Conservation (phyloP, 2,797 vertebrate species). For the Pangasius larnaudii region DNA sequence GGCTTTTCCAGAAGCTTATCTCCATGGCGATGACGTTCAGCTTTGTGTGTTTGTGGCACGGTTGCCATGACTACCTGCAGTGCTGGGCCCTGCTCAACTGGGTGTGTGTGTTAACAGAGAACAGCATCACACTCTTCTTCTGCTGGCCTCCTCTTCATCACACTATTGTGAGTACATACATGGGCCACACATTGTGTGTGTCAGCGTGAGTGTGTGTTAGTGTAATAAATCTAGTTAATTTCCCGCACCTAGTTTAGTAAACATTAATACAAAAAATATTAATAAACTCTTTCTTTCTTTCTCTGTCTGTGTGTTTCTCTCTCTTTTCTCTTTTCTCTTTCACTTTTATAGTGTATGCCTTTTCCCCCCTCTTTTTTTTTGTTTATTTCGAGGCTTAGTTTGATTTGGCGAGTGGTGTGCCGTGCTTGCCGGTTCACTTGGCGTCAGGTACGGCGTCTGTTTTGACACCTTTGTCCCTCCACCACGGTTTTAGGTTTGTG, state of each 20-base stretch:
- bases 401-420: no score
- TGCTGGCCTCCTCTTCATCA: conserved; percentile 70
- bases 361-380: no score
- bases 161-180: conserved; percentile 79
- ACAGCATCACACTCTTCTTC: conserved; percentile 75
- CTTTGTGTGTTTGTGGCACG: conserved; percentile 95
- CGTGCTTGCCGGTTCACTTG: no score
- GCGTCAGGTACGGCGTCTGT: no score
- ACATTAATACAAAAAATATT: background rate
- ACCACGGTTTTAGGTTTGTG: no score
- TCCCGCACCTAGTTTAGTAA: background rate
- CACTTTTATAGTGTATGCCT: no score
- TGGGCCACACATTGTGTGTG: background rate
- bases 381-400: no score
- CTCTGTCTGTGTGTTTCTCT: background rate
- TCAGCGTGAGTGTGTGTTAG: conserved; percentile 3
- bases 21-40: conserved; percentile 88
- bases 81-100: conserved; percentile 94
- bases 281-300: background rate
- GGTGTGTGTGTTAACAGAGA: conserved; percentile 87
- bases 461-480: no score
- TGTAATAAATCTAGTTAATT: conserved; percentile 13
- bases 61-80: conserved; percentile 89
- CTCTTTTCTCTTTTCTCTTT: no score
- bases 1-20: conserved; percentile 76